phyloP scores from a whole-genome alignment of 2,888 invertebrate genomes.

The Drosophila siamana region DNA sequence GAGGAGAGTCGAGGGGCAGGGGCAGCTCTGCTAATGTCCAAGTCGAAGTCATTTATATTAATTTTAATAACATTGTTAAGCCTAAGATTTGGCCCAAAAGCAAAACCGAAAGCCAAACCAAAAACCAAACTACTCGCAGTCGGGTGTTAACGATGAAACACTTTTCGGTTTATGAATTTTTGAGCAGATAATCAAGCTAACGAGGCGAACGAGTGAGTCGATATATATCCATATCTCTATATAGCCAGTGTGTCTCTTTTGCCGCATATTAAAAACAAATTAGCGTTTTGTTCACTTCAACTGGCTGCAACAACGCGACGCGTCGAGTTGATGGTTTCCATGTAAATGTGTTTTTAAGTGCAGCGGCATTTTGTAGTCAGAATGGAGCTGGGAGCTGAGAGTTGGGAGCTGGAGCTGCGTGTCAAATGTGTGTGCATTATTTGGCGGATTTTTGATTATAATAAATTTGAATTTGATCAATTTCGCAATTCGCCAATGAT shows the following conservation, averaged over 20 bases:
- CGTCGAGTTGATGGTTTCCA: neutral
- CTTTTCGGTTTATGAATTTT: slow-evolving; percentile 75
- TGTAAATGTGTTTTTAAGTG: slow-evolving; percentile 68
- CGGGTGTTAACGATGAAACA: slow-evolving; percentile 77
- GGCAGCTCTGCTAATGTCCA: slow-evolving; percentile 40
- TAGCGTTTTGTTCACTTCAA: slow-evolving; percentile 60
- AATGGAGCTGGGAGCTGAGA: no score
- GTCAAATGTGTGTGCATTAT: slow-evolving; percentile 47
- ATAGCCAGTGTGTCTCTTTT: slow-evolving; percentile 13
- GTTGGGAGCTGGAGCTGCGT: slow-evolving; percentile 50
- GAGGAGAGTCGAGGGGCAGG: neutral
- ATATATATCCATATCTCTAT: neutral
- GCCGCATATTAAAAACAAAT: slow-evolving; percentile 75
- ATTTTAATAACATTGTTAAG: slow-evolving; percentile 83
- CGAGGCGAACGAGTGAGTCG: neutral
- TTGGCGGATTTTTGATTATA: slow-evolving; percentile 39
- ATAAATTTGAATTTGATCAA: slow-evolving; percentile 46
- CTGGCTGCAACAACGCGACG: slow-evolving; percentile 11
- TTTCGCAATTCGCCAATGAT: slow-evolving; percentile 43
- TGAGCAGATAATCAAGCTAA: slow-evolving; percentile 71
- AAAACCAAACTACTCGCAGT: slow-evolving; percentile 8
- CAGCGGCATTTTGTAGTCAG: slow-evolving; percentile 32
- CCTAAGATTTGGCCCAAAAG: slow-evolving; percentile 39
- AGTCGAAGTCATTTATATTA: slow-evolving; percentile 79
- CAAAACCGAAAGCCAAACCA: no score